Conservation (phyloP, 2,113 vertebrate genomes). For the Tachycineta bicolor region DNA sequence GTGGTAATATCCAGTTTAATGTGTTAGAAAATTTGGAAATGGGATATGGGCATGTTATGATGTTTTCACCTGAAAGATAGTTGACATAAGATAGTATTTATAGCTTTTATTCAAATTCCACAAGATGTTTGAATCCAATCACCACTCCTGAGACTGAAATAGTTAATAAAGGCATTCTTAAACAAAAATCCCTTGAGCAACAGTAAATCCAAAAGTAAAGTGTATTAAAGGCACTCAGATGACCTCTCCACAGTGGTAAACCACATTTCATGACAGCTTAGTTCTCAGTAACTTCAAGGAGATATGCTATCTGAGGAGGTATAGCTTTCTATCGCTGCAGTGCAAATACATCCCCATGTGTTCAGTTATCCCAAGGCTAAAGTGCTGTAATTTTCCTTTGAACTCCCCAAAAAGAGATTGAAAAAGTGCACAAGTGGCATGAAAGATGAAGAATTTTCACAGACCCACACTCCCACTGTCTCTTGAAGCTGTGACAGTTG, state of each 20-base stretch:
- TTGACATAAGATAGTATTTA: neutral
- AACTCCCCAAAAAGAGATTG: neutral
- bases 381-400: constrained; percentile 11
- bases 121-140: neutral
- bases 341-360: constrained; percentile 20
- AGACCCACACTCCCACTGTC: neutral
- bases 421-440: constrained; percentile 20
- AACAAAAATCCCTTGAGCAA: neutral
- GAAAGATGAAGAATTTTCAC: neutral
- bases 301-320: neutral
- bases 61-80: neutral
- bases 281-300: constrained; percentile 13
- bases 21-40: neutral
- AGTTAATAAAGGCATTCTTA: neutral
- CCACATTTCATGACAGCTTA: neutral
- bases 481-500: neutral
- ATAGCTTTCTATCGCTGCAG: neutral
- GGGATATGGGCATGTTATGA: neutral
- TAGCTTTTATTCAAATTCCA: neutral
- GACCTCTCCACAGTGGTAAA: constrained; percentile 21
- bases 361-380: neutral
- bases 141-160: neutral
- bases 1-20: neutral
- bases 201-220: neutral
- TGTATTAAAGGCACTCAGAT: neutral